Conservation (phyloP, 2,797 vertebrate genomes). For the Enteromius treurensis region DNA sequence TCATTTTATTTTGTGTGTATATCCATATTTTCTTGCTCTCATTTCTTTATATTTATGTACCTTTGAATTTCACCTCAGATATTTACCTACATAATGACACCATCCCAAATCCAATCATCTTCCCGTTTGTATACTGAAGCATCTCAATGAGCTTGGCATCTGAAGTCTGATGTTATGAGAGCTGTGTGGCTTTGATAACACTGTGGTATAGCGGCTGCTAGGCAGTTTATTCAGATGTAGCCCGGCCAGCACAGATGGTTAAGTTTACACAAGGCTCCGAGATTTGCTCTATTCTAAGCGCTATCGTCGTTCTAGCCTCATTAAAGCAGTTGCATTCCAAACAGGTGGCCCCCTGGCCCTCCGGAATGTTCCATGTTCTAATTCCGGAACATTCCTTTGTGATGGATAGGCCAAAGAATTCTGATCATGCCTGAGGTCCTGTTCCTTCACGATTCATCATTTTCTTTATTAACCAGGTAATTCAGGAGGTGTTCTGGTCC, state of each 20-base stretch:
- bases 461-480: constrained; percentile 30
- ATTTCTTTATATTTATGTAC: not conserved
- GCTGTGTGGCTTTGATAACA: not conserved
- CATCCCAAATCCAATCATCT: not conserved
- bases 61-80: constrained; percentile 4
- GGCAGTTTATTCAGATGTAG: constrained; percentile 4
- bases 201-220: not conserved
- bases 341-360: constrained; percentile 50
- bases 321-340: constrained; percentile 36
- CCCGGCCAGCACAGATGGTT: constrained; percentile 21
- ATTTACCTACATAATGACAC: not conserved
- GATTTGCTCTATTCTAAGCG: constrained; percentile 43
- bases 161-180: not conserved
- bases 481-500: not conserved
- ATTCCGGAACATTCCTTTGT: constrained; percentile 44
- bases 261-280: constrained; percentile 4
- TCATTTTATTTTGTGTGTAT: not conserved
- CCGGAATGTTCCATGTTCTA: constrained; percentile 38
- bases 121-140: not conserved
- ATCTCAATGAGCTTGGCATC: not conserved
- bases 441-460: constrained; percentile 14
- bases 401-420: constrained; percentile 42
- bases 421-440: constrained; percentile 39
- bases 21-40: not conserved
- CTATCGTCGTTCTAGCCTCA: constrained; percentile 5